Evolutionary conservation across 2,888 invertebrate genomes (phyloP).

Genomic region (Dendrolimus houi): DNA sequence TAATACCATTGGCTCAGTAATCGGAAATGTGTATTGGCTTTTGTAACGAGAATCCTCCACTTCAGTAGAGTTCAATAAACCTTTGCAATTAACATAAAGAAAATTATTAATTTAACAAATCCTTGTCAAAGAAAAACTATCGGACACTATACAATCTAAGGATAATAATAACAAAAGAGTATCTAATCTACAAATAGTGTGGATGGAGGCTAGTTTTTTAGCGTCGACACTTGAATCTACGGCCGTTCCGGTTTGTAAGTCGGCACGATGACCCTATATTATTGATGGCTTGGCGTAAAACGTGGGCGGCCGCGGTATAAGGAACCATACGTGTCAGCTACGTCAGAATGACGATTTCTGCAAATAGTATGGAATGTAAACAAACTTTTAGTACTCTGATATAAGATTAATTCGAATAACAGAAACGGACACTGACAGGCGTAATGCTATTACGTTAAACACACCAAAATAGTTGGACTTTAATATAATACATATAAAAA

Average conservation of each 20-base stretch:
- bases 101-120: conserved; percentile 16
- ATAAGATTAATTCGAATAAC: neutral
- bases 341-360: neutral
- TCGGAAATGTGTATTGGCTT: no score
- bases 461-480: no score
- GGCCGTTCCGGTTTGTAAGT: conserved; percentile 70
- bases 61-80: neutral
- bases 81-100: conserved; percentile 9
- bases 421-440: neutral
- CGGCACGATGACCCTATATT: conserved; percentile 70
- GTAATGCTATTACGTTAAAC: no score
- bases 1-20: no score
- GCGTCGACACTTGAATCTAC: conserved; percentile 47
- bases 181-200: conserved; percentile 41
- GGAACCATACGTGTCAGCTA: neutral
- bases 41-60: no score
- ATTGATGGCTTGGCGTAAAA: conserved; percentile 41
- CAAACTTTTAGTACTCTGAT: neutral
- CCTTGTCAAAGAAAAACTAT: conserved; percentile 16
- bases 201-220: conserved; percentile 54
- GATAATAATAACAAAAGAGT: conserved; percentile 30
- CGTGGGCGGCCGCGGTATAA: conserved; percentile 27
- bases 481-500: no score
- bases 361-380: neutral
- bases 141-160: conserved; percentile 12